Evolutionary conservation across 2,113 vertebrate species (phyloP), one percentile per base, ranked within the genome.

Genomic region (Odocoileus hemionus): DNA sequence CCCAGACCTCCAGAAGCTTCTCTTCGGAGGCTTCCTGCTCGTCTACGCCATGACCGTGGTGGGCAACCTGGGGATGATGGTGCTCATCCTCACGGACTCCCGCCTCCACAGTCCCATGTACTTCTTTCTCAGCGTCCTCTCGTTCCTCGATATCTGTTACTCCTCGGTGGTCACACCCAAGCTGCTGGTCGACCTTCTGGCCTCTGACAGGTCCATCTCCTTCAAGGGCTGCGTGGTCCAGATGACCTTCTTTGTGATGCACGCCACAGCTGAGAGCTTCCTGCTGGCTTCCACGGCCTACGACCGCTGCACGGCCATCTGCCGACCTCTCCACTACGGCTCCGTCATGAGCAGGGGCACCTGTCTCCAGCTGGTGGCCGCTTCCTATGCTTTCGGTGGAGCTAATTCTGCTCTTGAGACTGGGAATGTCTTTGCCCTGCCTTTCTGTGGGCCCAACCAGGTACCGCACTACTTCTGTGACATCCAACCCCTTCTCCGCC

Each of bases 361-460:
- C 60, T 96, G 88, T 90, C 80, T 97, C 64, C 88, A 93, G 55
- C 82, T 97, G 54, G 96, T 94, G 89, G 86, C 96, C 36, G 76
- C 60, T 88, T 98, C 97, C 58, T 97, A 96, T 28, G 91, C 43
- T 19, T 89, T 96, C 2, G 91, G 94, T 30, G 92, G 85, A 0
- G 17, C n/a, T 78, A 97, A 94, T 43, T 96, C 97, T 0, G 57
- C 84, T n/a, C 94, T 96, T 33, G 90, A 96, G 84, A 90, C 92
- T 23, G 91, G 84, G 23, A 95, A 96, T 50, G 96, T 97, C 89
- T 97, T 97, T n/a, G 21, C 57, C 39, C 84, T 96, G 39, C 97
- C 95, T 30, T 98, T 98, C 74, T 96, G 97, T n/a, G 96, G 97
- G 9, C 96, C 92, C 33, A 97, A 95, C 87, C 79, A 88, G 52